phyloP scores from a whole-genome alignment of 2,888 invertebrate species.

The Leptothorax acervorum region DNA sequence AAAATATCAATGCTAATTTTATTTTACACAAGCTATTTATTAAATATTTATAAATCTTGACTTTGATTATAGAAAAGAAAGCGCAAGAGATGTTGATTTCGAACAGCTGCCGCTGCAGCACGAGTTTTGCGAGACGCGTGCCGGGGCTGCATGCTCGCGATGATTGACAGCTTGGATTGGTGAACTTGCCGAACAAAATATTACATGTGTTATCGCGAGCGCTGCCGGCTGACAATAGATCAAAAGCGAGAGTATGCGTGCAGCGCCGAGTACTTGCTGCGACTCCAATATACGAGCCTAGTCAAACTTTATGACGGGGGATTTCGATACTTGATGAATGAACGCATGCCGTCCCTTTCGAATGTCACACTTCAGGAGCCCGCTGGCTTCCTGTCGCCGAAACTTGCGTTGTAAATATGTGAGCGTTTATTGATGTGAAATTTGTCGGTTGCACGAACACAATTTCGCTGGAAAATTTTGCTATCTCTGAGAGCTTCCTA shows the following conservation, averaged over 20 bases:
- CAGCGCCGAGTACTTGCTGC: slow-evolving; percentile 69
- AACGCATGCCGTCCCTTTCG: slow-evolving; percentile 64
- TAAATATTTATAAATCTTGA: not conserved
- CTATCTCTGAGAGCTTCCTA: not conserved
- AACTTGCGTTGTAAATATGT: slow-evolving; percentile 50
- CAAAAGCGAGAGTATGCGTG: slow-evolving; percentile 68
- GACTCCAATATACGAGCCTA: slow-evolving; percentile 73
- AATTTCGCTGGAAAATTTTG: slow-evolving; percentile 15
- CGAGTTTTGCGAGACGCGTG: slow-evolving; percentile 42
- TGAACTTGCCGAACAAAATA: slow-evolving; percentile 73
- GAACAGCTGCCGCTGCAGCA: slow-evolving; percentile 22
- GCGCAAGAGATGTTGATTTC: slow-evolving; percentile 12
- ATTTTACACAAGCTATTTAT: not conserved
- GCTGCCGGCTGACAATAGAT: slow-evolving; percentile 74
- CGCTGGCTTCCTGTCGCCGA: slow-evolving; percentile 50
- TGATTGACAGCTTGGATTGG: slow-evolving; percentile 74
- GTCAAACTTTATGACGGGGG: slow-evolving; percentile 76
- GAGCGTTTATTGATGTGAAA: slow-evolving; percentile 47
- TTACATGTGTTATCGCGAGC: slow-evolving; percentile 73
- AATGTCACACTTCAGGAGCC: slow-evolving; percentile 61
- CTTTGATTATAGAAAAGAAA: not conserved
- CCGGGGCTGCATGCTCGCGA: slow-evolving; percentile 25
- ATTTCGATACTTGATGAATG: slow-evolving; percentile 77
- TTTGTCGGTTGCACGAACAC: slow-evolving; percentile 50
- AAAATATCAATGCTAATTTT: not conserved